These are phyloP conservation scores for Troides oblongomaculatus DNA, from an alignment of 2,888 invertebrate species.

Conservation along the genomic window DNA sequence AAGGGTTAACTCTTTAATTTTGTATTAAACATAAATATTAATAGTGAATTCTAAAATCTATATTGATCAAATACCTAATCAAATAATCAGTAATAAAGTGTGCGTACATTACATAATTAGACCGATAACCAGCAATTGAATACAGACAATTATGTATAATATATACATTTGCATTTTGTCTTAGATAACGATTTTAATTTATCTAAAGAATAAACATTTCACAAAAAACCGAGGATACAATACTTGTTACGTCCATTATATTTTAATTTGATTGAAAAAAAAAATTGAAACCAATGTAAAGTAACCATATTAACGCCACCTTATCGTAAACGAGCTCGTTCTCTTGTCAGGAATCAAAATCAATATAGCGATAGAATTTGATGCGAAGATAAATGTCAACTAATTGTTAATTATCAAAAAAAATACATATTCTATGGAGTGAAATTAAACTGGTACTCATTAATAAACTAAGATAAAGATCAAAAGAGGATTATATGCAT, in stretches of 20 bases:
- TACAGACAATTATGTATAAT: not conserved
- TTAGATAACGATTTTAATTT: constrained; percentile 1
- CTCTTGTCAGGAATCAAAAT: constrained; percentile 10
- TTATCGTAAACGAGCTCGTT: constrained; percentile 2
- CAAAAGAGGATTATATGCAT: constrained; percentile 33
- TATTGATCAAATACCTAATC: constrained; percentile 24
- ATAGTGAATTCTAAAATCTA: not conserved
- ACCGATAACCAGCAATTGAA: constrained; percentile 20
- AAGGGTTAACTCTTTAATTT: not conserved
- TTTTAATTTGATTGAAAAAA: not conserved
- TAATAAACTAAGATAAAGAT: constrained; percentile 36
- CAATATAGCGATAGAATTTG: constrained; percentile 19
- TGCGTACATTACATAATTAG: constrained; percentile 22
- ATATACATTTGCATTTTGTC: not conserved
- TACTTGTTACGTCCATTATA: not conserved
- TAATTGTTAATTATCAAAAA: constrained; percentile 21
- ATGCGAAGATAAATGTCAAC: constrained; percentile 23
- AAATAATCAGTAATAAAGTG: not conserved
- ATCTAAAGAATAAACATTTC: not conserved
- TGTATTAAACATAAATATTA: not conserved
- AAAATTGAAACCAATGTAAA: too few relatives aligned
- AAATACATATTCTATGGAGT: constrained; percentile 22
- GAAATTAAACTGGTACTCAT: constrained; percentile 27
- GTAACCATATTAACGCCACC: constrained; percentile 6
- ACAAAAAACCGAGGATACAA: too few relatives aligned